phyloP scores from a whole-genome alignment of 37 sponge, comb jelly and placozoan genomes.

The Mnemiopsis leidyi region DNA sequence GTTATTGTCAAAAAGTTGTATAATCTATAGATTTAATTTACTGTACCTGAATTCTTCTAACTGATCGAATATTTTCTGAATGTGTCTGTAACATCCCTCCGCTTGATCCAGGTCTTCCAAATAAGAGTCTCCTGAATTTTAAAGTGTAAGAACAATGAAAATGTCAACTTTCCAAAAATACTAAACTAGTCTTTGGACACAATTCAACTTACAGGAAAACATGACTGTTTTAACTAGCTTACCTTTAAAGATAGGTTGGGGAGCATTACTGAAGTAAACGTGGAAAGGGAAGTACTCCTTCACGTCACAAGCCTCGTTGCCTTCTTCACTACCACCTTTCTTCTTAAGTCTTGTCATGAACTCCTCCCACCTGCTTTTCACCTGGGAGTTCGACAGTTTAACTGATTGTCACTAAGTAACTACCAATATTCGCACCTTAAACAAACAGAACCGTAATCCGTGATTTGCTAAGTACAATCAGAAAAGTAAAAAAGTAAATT shows the following conservation, averaged over 20 bases:
- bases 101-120: constrained; percentile 90
- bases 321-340: constrained; percentile 21
- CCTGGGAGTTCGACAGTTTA: too few relatives aligned
- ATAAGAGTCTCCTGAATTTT: constrained; percentile 72
- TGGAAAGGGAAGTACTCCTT: constrained; percentile 85
- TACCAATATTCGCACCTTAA: too few relatives aligned
- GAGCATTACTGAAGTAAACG: constrained; percentile 89
- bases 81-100: constrained; percentile 95
- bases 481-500: too few relatives aligned
- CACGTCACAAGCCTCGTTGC: constrained; percentile 73
- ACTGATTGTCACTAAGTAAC: too few relatives aligned
- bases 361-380: constrained; percentile 62
- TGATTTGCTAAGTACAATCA: too few relatives aligned
- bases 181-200: too few relatives aligned
- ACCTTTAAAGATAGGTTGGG: constrained; percentile 68
- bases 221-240: too few relatives aligned
- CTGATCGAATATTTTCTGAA: constrained; percentile 90
- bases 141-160: too few relatives aligned
- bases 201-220: too few relatives aligned
- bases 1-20: too few relatives aligned
- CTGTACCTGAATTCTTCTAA: constrained; percentile 73
- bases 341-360: constrained; percentile 34
- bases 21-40: neutral
- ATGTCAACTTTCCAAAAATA: too few relatives aligned
- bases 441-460: too few relatives aligned